Base-by-base conservation (phyloP, 1,140 invertebrate genomes). In the Batillaria attramentaria region DNA sequence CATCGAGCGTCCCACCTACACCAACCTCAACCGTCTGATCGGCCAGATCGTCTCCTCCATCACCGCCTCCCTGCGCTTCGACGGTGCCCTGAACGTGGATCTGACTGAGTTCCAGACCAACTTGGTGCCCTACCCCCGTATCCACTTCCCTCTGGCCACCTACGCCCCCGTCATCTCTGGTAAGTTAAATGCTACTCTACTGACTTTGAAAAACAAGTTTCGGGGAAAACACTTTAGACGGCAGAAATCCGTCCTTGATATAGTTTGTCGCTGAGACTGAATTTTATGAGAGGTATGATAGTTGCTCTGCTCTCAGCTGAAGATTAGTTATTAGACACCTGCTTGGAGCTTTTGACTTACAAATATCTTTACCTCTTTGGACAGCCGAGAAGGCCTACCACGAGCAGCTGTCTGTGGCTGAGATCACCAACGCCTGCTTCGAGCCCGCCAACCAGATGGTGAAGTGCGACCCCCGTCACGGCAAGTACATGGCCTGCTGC, bases 371-470 rank as follows among this genome's bases (percentile, higher is more conserved):
- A n/a, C n/a, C n/a, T n/a, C n/a, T n/a, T n/a, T n/a, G n/a, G n/a
- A n/a, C n/a, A n/a, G 87, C 89, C 43, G 88, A 90, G 81, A 90
- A 91, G 80, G 90, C 89, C 20, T 90, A 90, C 82, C 90, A 91
- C 81, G 90, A 91, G 84, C 90, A 91, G 84, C 79, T 91, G 50
- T 88, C 87, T 28, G 90, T 97, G 24, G 93, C 94, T 42, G 96
- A 97, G 89, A 96, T 97, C 75, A 90, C 87, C 73, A 88, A 87
- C 82, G 94, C 95, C 20, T 96, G 95, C 91, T 97, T 97, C 91
- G 95, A 96, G 89, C 95, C 95, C 42, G 94, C 94, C 84, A 97
- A 96, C 92, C 96, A 97, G 93, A 96, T 97, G 95, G 95, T 97
- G 28, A 97, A 96, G 90, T 96, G 96, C 89, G 95, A 96, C 90